Evolutionary conservation across 2,113 vertebrate genomes (phyloP), one percentile per base, ranked within the genome.

Genomic region (Scalopus aquaticus): DNA sequence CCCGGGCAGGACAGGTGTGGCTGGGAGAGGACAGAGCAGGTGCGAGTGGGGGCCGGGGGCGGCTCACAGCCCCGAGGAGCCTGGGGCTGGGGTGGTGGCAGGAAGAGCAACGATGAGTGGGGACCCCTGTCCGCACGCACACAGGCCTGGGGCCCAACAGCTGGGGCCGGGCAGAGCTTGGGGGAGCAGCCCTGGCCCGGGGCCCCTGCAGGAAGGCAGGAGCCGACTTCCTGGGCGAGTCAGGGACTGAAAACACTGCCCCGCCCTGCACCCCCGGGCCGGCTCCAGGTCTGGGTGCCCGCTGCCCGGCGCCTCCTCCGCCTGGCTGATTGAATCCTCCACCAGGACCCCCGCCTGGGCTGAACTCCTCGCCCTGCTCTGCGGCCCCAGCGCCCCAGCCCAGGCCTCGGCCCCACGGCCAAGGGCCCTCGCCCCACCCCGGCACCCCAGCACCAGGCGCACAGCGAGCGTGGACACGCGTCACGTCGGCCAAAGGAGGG

Each of bases 31-130:
- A 44, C 0, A 0, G 72, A 4, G 51, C 6, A 0, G 0, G 20
- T 3, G 9, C 16, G 39, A 10, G 3, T 19, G 19, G n/a, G 10
- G 26, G 30, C 3, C 11, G 13, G 6, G 32, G 60, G 39, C 15
- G 2, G 39, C 17, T 0, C 0, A 2, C 12, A 74, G 10, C 26
- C 85, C n/a, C 42, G 12, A 0, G 1, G 9, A 16, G 9, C 4
- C 9, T 0, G 12, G 13, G 49, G 19, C 62, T 1, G 7, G 13
- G 78, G 35, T 0, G 0, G 32, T 87, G 72, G 77, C 58, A 62
- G 26, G n/a, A 3, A 20, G 13, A 73, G 32, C 16, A 26, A 28
- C 39, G 51, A 26, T 51, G 4, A 20, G 32, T 15, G 2, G 32
- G 37, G 3, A 4, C 58, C 58, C 12, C 15, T 4, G 17, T 54